A percentile compares a stretch with the other conserved stretches of the same genome.
Conservation (phyloP, 2,113 vertebrate species). For the Microcebus griseorufus region DNA sequence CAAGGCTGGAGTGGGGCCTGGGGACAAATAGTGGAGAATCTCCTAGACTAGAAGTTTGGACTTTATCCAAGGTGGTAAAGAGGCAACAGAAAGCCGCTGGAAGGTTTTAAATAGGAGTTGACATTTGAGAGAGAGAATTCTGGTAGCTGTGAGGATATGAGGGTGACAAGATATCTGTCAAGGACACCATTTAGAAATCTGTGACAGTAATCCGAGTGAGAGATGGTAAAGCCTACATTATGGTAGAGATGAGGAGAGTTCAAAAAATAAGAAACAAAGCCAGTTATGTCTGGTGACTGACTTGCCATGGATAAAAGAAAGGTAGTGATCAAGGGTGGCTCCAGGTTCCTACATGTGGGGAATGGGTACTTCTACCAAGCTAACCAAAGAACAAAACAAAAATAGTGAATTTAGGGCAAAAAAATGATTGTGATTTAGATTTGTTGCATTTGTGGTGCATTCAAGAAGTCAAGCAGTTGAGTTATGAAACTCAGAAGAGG, state of each 20-base stretch:
- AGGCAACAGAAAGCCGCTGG: neutral
- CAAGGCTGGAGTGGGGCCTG: neutral
- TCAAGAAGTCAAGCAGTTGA: neutral
- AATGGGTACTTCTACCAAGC: neutral
- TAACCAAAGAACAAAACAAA: neutral
- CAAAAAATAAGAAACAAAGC: neutral
- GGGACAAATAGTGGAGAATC: neutral
- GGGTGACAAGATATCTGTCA: neutral
- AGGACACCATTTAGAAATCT: neutral
- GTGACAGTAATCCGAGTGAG: neutral
- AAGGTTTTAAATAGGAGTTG: neutral
- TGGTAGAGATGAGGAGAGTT: neutral
- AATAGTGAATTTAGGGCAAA: neutral
- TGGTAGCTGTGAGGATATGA: neutral
- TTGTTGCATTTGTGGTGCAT: neutral
- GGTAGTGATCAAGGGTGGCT: neutral
- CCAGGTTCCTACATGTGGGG: neutral
- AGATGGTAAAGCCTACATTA: neutral
- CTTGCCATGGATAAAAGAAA: neutral
- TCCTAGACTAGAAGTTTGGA: neutral
- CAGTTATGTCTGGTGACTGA: neutral
- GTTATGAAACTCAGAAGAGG: conserved; percentile 8
- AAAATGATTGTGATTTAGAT: neutral
- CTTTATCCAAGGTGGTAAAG: neutral
- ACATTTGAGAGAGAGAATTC: neutral